Conservation (phyloP, 2,113 vertebrate species). For the Crocuta crocuta region DNA sequence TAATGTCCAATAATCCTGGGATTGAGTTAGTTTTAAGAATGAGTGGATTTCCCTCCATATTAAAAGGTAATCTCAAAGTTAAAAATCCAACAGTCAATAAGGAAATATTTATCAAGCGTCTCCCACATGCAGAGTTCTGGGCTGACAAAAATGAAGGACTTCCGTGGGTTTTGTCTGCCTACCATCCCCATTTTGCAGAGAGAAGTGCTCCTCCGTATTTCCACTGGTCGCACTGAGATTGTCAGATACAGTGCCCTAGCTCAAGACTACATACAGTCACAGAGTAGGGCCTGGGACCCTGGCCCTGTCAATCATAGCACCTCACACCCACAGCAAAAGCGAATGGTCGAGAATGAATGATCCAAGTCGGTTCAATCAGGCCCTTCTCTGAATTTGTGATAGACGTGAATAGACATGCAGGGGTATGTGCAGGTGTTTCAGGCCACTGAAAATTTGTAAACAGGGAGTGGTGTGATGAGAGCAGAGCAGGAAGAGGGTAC, state of each 20-base stretch:
- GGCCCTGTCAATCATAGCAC: background rate
- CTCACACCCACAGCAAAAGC: background rate
- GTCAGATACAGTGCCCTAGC: background rate
- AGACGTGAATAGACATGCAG: background rate
- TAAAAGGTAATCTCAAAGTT: background rate
- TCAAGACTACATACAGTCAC: background rate
- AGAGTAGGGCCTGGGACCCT: background rate
- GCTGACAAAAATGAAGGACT: background rate
- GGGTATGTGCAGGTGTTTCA: background rate
- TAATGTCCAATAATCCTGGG: background rate
- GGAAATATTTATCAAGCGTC: background rate
- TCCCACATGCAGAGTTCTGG: background rate
- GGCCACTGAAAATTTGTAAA: background rate
- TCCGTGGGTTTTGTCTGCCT: background rate
- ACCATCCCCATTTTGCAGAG: background rate
- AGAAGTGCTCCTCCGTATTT: background rate
- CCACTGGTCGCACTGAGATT: background rate
- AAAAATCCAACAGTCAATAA: background rate
- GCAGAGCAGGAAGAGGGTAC: background rate
- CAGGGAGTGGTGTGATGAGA: background rate
- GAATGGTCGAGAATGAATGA: background rate
- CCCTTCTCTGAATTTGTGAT: background rate
- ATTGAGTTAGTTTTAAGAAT: background rate
- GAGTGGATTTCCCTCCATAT: background rate
- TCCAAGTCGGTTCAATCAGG: background rate